Percentiles rank a stretch among this genome's conserved stretches.
These are phyloP conservation scores for Zingel zingel DNA, from an alignment of 2,113 vertebrate genomes.

Conservation along the genomic window DNA sequence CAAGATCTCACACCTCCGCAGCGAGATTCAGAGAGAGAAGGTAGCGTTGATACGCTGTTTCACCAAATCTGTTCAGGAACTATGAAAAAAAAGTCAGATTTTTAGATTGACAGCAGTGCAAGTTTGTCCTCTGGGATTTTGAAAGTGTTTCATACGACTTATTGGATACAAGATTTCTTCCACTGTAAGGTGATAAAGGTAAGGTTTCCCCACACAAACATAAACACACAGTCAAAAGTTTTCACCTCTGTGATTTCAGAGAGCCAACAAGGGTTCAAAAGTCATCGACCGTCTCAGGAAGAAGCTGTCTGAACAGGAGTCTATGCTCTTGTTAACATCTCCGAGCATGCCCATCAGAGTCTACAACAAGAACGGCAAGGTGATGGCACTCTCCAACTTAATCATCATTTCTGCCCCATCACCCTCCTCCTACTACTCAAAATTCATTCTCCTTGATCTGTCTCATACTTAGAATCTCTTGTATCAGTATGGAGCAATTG, in stretches of 20 bases:
- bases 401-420: not conserved
- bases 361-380: slow-evolving; percentile 95
- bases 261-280: slow-evolving; percentile 95
- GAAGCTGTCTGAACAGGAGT: slow-evolving; percentile 97
- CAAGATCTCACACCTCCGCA: slow-evolving; percentile 98
- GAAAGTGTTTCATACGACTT: not conserved
- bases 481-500: not conserved
- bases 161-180: not conserved
- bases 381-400: slow-evolving; percentile 68
- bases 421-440: not conserved
- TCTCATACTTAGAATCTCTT: not conserved
- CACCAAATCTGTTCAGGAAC: not conserved
- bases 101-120: not conserved
- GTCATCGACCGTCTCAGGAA: slow-evolving; percentile 94
- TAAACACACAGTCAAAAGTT: not conserved
- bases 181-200: not conserved
- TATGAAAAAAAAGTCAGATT: not conserved
- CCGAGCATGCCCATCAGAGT: slow-evolving; percentile 94
- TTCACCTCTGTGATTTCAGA: slow-evolving; percentile 81
- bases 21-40: slow-evolving; percentile 96
- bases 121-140: not conserved
- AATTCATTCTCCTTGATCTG: not conserved
- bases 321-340: slow-evolving; percentile 92
- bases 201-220: not conserved
- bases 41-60: slow-evolving; percentile 70